phyloP scores from a whole-genome alignment of 2,113 vertebrate genomes.

The Puntigrus tetrazona region DNA sequence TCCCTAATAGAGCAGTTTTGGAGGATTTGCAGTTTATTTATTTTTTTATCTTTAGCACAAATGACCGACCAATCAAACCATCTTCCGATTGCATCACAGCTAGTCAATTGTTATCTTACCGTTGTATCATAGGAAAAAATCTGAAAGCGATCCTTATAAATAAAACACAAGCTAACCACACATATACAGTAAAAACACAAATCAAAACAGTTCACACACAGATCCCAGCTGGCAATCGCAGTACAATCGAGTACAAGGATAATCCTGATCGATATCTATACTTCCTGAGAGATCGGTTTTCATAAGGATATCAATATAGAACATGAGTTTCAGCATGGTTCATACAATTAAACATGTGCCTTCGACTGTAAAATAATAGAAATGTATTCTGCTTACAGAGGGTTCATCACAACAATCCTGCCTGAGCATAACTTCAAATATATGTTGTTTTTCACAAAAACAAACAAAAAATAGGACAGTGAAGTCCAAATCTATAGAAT shows the following conservation, averaged over 20 bases:
- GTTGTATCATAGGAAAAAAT: background rate
- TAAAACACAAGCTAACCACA: background rate
- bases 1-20: slow-evolving; percentile 2
- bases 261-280: slow-evolving; percentile 32
- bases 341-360: background rate
- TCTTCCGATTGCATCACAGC: background rate
- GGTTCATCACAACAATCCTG: background rate
- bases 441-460: background rate
- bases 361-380: background rate
- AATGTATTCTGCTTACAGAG: background rate
- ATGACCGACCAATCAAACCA: background rate
- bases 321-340: background rate
- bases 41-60: background rate
- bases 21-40: background rate
- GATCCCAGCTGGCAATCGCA: slow-evolving; percentile 14
- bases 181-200: background rate
- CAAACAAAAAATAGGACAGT: too few species aligned
- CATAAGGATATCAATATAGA: slow-evolving; percentile 30
- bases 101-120: too few species aligned
- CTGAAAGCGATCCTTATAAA: background rate
- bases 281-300: slow-evolving; percentile 29
- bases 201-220: slow-evolving; percentile 22
- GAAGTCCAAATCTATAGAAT: background rate
- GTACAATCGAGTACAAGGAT: slow-evolving; percentile 4
- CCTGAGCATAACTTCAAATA: background rate